Conservation (phyloP, 1,140 invertebrate genomes). For the Thaumatotibia leucotreta region DNA sequence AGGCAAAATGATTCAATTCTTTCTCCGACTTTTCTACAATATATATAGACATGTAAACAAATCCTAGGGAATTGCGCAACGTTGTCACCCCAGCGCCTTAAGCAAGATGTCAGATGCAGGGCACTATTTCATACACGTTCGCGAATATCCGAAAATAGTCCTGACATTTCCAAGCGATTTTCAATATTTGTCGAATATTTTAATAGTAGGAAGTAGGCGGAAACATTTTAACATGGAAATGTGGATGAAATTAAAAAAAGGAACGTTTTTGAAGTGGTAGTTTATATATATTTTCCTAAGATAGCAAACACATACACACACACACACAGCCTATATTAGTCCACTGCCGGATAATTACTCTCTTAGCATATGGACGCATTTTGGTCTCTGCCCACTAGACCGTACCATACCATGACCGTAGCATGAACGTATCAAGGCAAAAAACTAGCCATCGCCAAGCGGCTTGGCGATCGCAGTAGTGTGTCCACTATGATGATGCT, state of each 20-base stretch:
- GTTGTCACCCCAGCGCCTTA: neutral
- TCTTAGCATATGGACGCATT: too few relatives aligned
- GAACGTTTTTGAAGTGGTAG: too few relatives aligned
- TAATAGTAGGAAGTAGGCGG: neutral
- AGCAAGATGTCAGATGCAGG: neutral
- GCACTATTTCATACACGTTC: neutral
- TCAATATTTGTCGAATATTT: neutral
- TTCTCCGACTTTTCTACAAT: neutral
- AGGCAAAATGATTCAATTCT: neutral
- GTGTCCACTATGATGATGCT: too few relatives aligned
- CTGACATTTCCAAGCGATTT: neutral
- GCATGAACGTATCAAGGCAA: too few relatives aligned
- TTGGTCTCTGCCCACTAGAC: too few relatives aligned
- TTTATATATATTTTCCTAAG: too few relatives aligned
- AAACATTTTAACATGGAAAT: neutral
- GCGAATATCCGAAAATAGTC: neutral
- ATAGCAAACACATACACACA: too few relatives aligned
- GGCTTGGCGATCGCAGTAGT: too few relatives aligned
- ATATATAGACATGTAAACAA: neutral
- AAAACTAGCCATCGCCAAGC: too few relatives aligned
- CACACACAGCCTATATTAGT: too few relatives aligned
- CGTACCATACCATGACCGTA: too few relatives aligned
- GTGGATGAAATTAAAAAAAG: neutral
- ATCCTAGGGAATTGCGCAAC: neutral
- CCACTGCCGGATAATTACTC: too few relatives aligned